Evolutionary conservation across 2,797 vertebrate genomes (phyloP).

Genomic region (Paguma larvata): DNA sequence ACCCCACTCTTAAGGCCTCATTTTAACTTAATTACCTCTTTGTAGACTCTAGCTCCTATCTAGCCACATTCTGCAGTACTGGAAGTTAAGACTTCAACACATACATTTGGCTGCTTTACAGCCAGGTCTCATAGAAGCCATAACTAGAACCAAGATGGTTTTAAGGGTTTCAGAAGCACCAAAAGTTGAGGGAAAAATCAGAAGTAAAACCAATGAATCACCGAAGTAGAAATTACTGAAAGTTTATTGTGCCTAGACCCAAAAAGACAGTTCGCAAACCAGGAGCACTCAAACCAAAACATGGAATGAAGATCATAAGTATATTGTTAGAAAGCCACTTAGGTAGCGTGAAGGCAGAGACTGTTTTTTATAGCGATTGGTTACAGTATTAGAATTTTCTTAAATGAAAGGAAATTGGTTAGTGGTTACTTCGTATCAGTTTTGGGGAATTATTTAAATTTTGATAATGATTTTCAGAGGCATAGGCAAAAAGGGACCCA

Average conservation of each 20-base stretch:
- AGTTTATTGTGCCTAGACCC: neutral
- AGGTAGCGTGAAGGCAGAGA: neutral
- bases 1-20: neutral
- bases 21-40: slow-evolving; percentile 8
- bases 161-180: neutral
- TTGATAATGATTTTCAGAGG: neutral
- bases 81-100: neutral
- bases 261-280: neutral
- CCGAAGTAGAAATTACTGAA: neutral
- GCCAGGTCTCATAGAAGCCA: neutral
- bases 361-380: neutral
- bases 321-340: neutral
- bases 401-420: neutral
- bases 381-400: neutral
- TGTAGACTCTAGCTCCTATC: neutral
- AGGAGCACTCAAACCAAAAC: neutral
- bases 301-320: neutral
- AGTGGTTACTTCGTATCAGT: neutral
- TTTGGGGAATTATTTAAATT: neutral
- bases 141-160: neutral
- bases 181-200: neutral
- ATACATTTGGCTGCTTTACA: neutral
- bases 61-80: neutral
- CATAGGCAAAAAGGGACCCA: neutral
- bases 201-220: neutral